Base-by-base conservation (phyloP, 1,140 invertebrate genomes). In the Holotrichia oblita region DNA sequence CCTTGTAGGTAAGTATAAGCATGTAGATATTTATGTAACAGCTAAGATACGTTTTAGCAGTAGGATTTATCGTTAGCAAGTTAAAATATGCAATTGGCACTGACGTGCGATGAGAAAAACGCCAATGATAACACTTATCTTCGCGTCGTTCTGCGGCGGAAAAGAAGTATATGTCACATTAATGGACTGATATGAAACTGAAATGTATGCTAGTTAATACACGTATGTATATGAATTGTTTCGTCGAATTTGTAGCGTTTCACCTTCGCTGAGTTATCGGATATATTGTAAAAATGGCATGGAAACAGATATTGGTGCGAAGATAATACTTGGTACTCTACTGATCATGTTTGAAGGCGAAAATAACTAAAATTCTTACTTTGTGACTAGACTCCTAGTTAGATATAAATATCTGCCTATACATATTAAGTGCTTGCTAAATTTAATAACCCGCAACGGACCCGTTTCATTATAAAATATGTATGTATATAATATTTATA, bases 31-130 rank as follows among this genome's bases (percentile, higher is more conserved):
- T 22, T 20, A 17, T 61, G 20, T 9, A 61, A 61, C 42, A 44
- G 8, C 48, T 2, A 55, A 55, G 48, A 55, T 55, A 55, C 48
- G 48, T 17, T 55, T 55, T 55, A 55, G 12, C 61, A 69, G 27
- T 22, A 69, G 61, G 12, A 69, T 69, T 69, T 69, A 69, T 69
- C 17, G 24, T 69, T 22, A 69, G 27, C 20, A 69, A 17, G 61
- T 69, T 69, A 69, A 69, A 69, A 69, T 69, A 69, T 69, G 61
- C 61, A 69, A 69, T 69, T 69, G 61, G 61, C 24, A 69, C 61
- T 69, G 61, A 64, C 61, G 61, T 64, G 12, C 61, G 27, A 69
- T 69, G 61, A 69, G 61, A 69, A 69, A 69, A 69, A 69, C 61
- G 61, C 61, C 61, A 20, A 22, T 69, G 61, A 69, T 69, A 69